A percentile compares a stretch with the other conserved stretches of the same genome.
Evolutionary conservation across 2,888 invertebrate genomes (phyloP).

Genomic region (Branchipolynoe longqiensis): DNA sequence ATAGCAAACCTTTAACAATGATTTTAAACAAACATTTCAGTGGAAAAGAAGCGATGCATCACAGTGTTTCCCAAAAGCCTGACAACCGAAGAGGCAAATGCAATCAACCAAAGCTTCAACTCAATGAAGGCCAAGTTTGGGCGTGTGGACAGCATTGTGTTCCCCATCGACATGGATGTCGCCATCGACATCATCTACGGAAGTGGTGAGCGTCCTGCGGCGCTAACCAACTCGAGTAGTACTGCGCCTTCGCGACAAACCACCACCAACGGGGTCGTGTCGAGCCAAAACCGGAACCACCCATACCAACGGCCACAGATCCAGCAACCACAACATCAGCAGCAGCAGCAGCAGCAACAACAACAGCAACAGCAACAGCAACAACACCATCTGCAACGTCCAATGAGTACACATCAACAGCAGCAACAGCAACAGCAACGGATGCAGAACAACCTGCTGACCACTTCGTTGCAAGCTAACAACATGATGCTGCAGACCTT

Average conservation of each 20-base stretch:
- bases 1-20: too few relatives aligned
- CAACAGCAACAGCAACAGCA: not conserved
- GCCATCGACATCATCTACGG: conserved; percentile 55
- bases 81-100: not conserved
- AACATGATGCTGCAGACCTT: conserved; percentile 24
- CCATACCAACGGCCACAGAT: conserved; percentile 17
- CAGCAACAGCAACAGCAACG: conserved; percentile 22
- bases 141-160: conserved; percentile 16
- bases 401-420: not conserved
- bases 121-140: conserved; percentile 55
- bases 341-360: conserved; percentile 58
- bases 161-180: conserved; percentile 7
- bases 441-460: not conserved
- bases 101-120: conserved; percentile 41
- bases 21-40: too few relatives aligned
- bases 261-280: not conserved
- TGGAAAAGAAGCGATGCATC: conserved; percentile 66
- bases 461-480: not conserved
- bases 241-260: not conserved
- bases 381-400: conserved; percentile 12
- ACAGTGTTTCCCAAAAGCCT: conserved; percentile 67
- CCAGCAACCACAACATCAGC: conserved; percentile 39
- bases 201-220: not conserved
- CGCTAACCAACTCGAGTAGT: not conserved
- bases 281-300: not conserved